Conservation (phyloP, 2,113 vertebrate genomes). For the Isichthys henryi region DNA sequence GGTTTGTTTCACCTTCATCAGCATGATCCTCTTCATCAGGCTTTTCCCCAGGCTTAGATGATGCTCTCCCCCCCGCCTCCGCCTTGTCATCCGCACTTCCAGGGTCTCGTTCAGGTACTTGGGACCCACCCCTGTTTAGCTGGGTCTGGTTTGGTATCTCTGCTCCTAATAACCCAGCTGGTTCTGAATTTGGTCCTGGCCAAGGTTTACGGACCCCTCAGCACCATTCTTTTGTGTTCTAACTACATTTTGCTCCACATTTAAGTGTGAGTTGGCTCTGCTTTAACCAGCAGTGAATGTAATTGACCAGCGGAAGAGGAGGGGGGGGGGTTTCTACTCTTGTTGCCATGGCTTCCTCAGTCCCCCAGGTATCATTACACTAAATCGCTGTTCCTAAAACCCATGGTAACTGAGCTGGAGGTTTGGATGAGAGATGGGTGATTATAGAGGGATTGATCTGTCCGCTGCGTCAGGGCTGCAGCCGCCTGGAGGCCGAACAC, state of each 20-base stretch:
- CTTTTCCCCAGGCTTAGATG: slow-evolving; percentile 87
- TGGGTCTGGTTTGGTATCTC: not conserved
- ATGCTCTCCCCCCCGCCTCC: slow-evolving; percentile 33
- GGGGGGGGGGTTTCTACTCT: not conserved
- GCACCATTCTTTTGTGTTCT: not conserved
- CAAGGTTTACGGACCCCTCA: not conserved
- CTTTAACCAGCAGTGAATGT: not conserved
- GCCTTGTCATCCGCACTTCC: not conserved
- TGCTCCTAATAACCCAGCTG: not conserved
- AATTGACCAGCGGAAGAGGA: not conserved
- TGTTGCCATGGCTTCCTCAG: not conserved
- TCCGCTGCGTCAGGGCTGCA: not conserved
- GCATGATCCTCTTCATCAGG: slow-evolving; percentile 95
- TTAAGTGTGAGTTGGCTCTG: not conserved
- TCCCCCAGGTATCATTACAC: not conserved
- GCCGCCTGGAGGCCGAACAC: not conserved
- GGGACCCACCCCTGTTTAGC: not conserved
- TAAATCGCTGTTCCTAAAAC: not conserved
- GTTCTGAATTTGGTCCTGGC: not conserved
- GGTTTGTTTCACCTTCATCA: slow-evolving; percentile 91
- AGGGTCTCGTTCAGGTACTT: not conserved
- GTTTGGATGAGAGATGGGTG: not conserved
- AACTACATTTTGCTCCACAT: not conserved
- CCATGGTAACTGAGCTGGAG: not conserved
- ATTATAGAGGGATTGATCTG: not conserved